A percentile compares a stretch with the other conserved stretches of the same genome.
Evolutionary conservation across 2,888 invertebrate genomes (phyloP).

Genomic region (Allophyes oxyacanthae): DNA sequence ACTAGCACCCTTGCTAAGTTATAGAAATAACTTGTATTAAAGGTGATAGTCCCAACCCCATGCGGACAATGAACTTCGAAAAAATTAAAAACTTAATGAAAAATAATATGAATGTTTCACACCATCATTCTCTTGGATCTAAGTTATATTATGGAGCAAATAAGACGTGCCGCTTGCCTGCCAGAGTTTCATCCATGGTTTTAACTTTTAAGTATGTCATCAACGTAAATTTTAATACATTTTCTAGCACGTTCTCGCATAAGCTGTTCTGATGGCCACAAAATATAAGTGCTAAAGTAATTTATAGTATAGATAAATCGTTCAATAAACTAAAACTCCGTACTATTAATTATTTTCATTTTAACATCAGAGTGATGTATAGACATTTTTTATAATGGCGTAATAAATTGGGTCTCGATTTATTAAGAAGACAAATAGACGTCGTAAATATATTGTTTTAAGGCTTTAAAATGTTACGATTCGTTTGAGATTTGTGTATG

Average conservation of each 20-base stretch:
- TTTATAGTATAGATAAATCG: constrained; percentile 58
- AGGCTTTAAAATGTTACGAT: constrained; percentile 14
- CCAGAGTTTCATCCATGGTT: too few relatives aligned
- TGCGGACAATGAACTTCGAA: too few relatives aligned
- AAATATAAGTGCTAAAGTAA: constrained; percentile 48
- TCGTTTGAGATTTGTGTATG: constrained; percentile 5
- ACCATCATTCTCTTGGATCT: too few relatives aligned
- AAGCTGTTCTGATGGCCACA: constrained; percentile 32
- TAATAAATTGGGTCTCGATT: constrained; percentile 50
- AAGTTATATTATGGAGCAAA: too few relatives aligned
- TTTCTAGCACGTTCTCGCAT: neutral
- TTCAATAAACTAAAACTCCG: constrained; percentile 48
- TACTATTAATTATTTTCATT: constrained; percentile 52
- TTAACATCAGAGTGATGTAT: constrained; percentile 42
- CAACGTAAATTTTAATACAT: too few relatives aligned
- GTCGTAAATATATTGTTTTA: constrained; percentile 43
- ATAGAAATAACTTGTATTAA: too few relatives aligned
- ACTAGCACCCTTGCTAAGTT: too few relatives aligned
- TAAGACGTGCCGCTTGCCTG: too few relatives aligned
- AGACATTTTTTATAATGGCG: constrained; percentile 28
- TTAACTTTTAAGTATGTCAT: too few relatives aligned
- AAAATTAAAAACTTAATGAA: too few relatives aligned
- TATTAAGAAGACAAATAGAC: constrained; percentile 38
- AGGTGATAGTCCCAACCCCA: too few relatives aligned
- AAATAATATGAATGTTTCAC: too few relatives aligned